These are phyloP conservation scores for Eulimnadia texana DNA, from an alignment of 1,140 invertebrate species.

Conservation along the genomic window DNA sequence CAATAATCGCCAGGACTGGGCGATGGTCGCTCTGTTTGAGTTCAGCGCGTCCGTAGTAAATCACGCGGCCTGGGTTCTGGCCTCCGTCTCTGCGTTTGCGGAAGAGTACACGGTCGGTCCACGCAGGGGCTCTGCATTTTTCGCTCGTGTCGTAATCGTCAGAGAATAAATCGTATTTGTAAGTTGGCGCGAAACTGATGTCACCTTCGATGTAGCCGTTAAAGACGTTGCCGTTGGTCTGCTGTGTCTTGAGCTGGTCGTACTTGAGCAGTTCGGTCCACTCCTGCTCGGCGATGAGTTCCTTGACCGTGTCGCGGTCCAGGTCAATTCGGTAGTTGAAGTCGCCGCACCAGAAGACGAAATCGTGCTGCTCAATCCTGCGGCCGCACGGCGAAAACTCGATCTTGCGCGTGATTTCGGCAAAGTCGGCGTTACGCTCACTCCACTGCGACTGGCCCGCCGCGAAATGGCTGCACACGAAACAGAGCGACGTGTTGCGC, in stretches of 20 bases:
- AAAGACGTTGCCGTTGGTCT: constrained; percentile 74
- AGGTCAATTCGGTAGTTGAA: constrained; percentile 98
- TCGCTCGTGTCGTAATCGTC: constrained; percentile 99
- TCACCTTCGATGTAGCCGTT: constrained; percentile 85
- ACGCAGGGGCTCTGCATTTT: constrained; percentile 89
- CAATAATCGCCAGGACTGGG: constrained; percentile 78
- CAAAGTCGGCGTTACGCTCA: constrained; percentile 91
- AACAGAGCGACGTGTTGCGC: constrained; percentile 85
- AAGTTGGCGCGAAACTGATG: constrained; percentile 88
- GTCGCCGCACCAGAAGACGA: constrained; percentile 98
- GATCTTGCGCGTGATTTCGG: constrained; percentile 85
- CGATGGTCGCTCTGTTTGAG: constrained; percentile 96
- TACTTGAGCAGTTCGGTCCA: constrained; percentile 58
- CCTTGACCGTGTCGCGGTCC: constrained; percentile 85
- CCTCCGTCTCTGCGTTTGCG: constrained; percentile 49
- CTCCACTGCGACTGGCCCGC: constrained; percentile 92
- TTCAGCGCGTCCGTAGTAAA: constrained; percentile 83
- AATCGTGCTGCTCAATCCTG: constrained; percentile 87
- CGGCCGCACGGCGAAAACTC: constrained; percentile 68
- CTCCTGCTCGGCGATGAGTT: constrained; percentile 61
- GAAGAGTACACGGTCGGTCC: constrained; percentile 94
- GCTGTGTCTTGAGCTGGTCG: constrained; percentile 79
- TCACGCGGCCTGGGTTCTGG: constrained; percentile 58
- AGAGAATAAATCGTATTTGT: constrained; percentile 97
- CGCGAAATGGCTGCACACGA: constrained; percentile 97